Evolutionary conservation across 2,888 invertebrate species (phyloP), one percentile per base, ranked within the genome.

Genomic region (Campopleginae sp.): DNA sequence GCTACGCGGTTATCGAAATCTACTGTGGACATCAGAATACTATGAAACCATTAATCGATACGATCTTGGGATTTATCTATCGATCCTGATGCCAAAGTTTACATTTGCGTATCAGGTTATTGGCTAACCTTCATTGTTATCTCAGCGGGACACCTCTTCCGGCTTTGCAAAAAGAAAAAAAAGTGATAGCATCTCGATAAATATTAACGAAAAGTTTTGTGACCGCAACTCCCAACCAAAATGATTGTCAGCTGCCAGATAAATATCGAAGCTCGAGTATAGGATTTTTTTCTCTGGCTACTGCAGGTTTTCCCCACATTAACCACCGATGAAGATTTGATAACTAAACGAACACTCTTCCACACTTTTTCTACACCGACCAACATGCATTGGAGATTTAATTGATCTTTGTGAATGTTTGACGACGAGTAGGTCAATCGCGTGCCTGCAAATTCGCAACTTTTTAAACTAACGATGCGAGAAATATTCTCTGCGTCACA

Each of bases 181-280:
- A 48, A 14, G n/a, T 14, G 27, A 58, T 58, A 58, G 58, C 27
- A 58, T 58, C 58, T 58, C 27, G 58, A 58, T 58, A 58, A 58
- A 14, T 27, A 58, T 58, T 58, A 58, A 58, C 58, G 33, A 63
- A 63, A 63, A 33, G 63, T 63, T 63, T 63, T 63, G 38, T 10
- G 33, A 63, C 0, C 38, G 63, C 23, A 33, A 63, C n/a, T 14
- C 63, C 17, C 38, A n/a, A 38, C 38, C n/a, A n/a, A 63, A 38
- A 38, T 63, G 38, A 63, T 63, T 38, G 63, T 38, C 63, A 63
- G 33, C 63, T 63, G 38, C 38, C 63, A 63, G 63, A 63, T 38
- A 63, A 63, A 63, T 31, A 31, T 31, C 14, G 17, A 17, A 61
- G 33, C n/a, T 33, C n/a, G 2, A n/a, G n/a, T 17, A 8, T n/a